Base-by-base conservation (phyloP, 1,140 invertebrate species). In the Manduca sexta region DNA sequence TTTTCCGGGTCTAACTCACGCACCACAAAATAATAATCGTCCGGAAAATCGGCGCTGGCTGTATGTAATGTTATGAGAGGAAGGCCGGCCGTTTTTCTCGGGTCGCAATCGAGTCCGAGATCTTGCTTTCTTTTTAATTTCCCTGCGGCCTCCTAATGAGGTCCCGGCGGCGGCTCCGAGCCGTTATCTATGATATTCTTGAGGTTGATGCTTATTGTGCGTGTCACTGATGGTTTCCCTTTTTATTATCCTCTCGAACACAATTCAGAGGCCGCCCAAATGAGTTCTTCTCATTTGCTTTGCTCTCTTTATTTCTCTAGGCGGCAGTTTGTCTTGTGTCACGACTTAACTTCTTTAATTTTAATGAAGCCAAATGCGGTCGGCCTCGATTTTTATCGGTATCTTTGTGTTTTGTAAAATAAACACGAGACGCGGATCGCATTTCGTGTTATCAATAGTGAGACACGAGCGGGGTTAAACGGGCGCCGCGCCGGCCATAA, bases 111-210 rank as follows among this genome's bases (percentile, higher is more conserved):
- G 78, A 80, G 79, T 87, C 82, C 82, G 74, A 82, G 74, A 75
- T 78, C 78, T 86, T 82, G 78, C 74, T 86, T 85, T n/a, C n/a
- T n/a, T n/a, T n/a, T 84, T 87, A 86, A 87, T 87, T 87, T 87
- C 84, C 86, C 86, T 81, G 77, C 74, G 84, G 86, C 67, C 80
- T 74, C 75, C 82, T 85, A 85, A 85, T 85, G 82, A 85, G 78
- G 69, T 83, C 82, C 68, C 72, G 62, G 64, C 67, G 79, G 75
- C 66, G 65, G 61, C 63, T 60, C 53, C 56, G 59, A 62, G 76
- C 72, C 69, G 80, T 85, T 85, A 85, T 85, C 82, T 85, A 85
- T 85, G 80, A 84, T 85, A 85, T 85, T 85, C 78, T 82, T 82
- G 82, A 81, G 82, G 82, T 84, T 85, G 82, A 85, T 85, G 80